Evolutionary conservation across 2,888 invertebrate genomes (phyloP), one percentile per base, ranked within the genome.

Genomic region (Blastobasis lacticolella): DNA sequence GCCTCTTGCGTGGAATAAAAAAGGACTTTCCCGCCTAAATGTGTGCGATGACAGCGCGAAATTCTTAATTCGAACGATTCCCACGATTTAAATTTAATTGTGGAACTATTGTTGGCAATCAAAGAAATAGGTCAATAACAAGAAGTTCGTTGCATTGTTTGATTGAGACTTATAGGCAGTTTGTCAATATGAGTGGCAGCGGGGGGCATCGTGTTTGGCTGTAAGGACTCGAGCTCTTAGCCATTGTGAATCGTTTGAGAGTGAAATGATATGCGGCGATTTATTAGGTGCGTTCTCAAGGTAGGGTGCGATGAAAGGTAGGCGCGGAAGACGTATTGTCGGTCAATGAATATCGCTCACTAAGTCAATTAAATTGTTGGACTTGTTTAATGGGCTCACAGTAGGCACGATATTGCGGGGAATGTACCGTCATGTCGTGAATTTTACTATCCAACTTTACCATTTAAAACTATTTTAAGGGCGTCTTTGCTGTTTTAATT

Each of bases 71-170:
- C 80, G 74, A 64, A 57, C 59, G 58, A 71, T 88, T 88, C 87
- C 84, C 87, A 88, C 87, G 87, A 75, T 73, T 79, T 74, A 78
- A 81, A 81, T 84, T 82, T 78, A 85, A 87, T 86, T 81, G 84
- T 82, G 71, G 79, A 77, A 72, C 75, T 71, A 80, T 83, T 83
- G 78, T 81, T 64, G 66, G 64, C 72, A 77, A 75, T 81, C 73
- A 79, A 83, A 85, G 84, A 85, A 87, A 86, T 80, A 71, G 85
- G 86, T 87, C 87, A 87, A 86, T 86, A 84, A 71, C 66, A 74
- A 76, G 81, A 72, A 75, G 75, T 71, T 71, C 73, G 67, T 75
- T 72, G 62, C 62, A 73, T 86, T 86, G 85, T 86, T 83, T 78
- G 82, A 80, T 83, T 75, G 80, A 73, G 80, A 80, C 73, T 79